Percentiles rank a stretch among this genome's conserved stretches.
phyloP scores from a whole-genome alignment of 2,888 invertebrate species.

The Agrotis segetum region DNA sequence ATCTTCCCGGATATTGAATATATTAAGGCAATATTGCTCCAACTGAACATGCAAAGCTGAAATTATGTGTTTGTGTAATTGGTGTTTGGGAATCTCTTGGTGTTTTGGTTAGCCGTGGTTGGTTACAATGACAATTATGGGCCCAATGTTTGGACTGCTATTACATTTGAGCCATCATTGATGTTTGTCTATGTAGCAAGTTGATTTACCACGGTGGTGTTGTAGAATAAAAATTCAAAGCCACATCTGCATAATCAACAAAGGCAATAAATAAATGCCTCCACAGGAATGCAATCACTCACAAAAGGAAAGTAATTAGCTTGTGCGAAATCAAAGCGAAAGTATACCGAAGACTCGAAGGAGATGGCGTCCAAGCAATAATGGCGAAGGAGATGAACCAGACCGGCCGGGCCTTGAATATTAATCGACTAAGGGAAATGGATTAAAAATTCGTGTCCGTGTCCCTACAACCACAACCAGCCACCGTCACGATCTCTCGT shows the following conservation, averaged over 20 bases:
- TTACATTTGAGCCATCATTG: neutral
- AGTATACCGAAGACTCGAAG: slow-evolving; percentile 69
- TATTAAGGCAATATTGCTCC: slow-evolving; percentile 87
- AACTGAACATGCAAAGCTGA: slow-evolving; percentile 79
- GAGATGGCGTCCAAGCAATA: slow-evolving; percentile 86
- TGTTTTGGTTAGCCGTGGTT: slow-evolving; percentile 75
- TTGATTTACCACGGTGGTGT: neutral
- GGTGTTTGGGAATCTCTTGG: slow-evolving; percentile 69
- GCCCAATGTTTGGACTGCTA: slow-evolving; percentile 24
- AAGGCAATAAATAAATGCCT: slow-evolving; percentile 54
- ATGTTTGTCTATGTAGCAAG: neutral
- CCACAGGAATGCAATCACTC: slow-evolving; percentile 74
- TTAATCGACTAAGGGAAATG: slow-evolving; percentile 91
- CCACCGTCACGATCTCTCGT: slow-evolving; percentile 83
- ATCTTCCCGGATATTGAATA: slow-evolving; percentile 90
- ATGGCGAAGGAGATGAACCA: slow-evolving; percentile 90
- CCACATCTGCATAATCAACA: slow-evolving; percentile 45
- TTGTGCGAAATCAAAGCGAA: slow-evolving; percentile 86
- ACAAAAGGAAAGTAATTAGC: slow-evolving; percentile 87
- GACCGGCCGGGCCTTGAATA: slow-evolving; percentile 90
- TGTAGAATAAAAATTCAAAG: slow-evolving; percentile 1
- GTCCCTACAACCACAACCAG: slow-evolving; percentile 79
- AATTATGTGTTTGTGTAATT: slow-evolving; percentile 83
- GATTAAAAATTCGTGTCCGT: slow-evolving; percentile 89
- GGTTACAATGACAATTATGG: slow-evolving; percentile 59